Evolutionary conservation across 2,797 vertebrate genomes (phyloP).

Genomic region (Cyprinodon diabolis): DNA sequence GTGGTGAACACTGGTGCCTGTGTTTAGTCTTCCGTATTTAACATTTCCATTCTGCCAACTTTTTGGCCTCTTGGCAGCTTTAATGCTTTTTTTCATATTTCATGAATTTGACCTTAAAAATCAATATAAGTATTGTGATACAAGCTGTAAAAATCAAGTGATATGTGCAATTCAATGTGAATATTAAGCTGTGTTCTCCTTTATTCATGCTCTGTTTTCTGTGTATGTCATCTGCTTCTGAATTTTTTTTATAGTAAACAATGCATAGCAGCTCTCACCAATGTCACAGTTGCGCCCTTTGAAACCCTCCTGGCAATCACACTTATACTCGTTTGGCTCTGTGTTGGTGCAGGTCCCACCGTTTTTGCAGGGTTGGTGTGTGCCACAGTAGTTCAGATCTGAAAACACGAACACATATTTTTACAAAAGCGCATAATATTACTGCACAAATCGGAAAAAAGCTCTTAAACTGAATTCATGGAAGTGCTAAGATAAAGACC

Average conservation of each 20-base stretch:
- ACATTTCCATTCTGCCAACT: too few relatives aligned
- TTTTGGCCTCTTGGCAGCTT: not conserved
- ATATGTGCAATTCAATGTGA: too few relatives aligned
- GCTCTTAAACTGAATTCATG: not conserved
- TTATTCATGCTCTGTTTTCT: not conserved
- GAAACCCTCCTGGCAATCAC: conserved; percentile 84
- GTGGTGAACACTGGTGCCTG: not conserved
- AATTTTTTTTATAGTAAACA: not conserved
- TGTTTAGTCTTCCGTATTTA: not conserved
- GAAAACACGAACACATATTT: conserved; percentile 1
- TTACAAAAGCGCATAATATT: not conserved
- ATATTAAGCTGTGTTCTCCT: not conserved
- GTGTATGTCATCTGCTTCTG: not conserved
- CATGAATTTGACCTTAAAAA: too few relatives aligned
- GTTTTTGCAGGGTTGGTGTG: conserved; percentile 83
- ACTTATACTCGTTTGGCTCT: conserved; percentile 85
- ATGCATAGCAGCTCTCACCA: conserved; percentile 67
- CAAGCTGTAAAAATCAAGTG: not conserved
- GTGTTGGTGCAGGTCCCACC: conserved; percentile 84
- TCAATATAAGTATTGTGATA: not conserved
- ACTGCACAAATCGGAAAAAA: not conserved
- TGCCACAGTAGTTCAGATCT: conserved; percentile 87
- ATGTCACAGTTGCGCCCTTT: conserved; percentile 82
- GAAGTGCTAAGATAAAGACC: not conserved
- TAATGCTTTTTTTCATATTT: not conserved